Base-by-base conservation (phyloP, 2,797 vertebrate species). In the Hydrocynus forskahlii region DNA sequence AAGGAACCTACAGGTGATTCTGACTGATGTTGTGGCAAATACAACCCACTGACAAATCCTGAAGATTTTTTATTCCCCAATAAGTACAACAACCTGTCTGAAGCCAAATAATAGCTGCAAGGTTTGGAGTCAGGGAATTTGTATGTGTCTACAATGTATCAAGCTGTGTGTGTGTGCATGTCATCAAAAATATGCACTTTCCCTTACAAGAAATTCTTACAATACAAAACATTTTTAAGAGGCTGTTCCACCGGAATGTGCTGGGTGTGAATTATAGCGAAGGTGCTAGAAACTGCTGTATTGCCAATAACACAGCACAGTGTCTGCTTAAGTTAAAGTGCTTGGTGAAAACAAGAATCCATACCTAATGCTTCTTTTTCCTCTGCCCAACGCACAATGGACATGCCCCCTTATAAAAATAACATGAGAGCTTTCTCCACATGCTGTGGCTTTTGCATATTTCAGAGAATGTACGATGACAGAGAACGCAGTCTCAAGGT, bases 391-490 rank as follows among this genome's bases (percentile, higher is more conserved):
- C 7, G 48, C 78, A 81, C 66, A 76, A 50, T 45, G 63, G 81
- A 83, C 79, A 69, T 70, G 72, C 76, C 45, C 57, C 63, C 76
- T 66, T 73, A 73, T 81, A 81, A 79, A 83, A 86, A 83, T 78
- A 85, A 83, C 76, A 86, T 83, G 63, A 73, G 76, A 81, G 82
- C 82, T 85, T 78, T 83, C 59, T 77, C 60, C 73, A 80, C 76
- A 63, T 76, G 67, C 73, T 75, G 29, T 38, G 48, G 45, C 14
- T 69, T 76, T 79, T 83, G 81, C 57, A 86, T 81, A 84, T 82
- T 83, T 83, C 75, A 83, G 73, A 80, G 50, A 35, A 82, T 83
- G 60, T 57, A 40, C 38, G 54, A 70, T 48, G n/a, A 55, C 16
- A 59, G 52, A 38, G 23, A 60, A 81, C 55, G 7, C 67, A 81